Evolutionary conservation across 2,797 vertebrate genomes (phyloP).

Genomic region (Poecile montanus): DNA sequence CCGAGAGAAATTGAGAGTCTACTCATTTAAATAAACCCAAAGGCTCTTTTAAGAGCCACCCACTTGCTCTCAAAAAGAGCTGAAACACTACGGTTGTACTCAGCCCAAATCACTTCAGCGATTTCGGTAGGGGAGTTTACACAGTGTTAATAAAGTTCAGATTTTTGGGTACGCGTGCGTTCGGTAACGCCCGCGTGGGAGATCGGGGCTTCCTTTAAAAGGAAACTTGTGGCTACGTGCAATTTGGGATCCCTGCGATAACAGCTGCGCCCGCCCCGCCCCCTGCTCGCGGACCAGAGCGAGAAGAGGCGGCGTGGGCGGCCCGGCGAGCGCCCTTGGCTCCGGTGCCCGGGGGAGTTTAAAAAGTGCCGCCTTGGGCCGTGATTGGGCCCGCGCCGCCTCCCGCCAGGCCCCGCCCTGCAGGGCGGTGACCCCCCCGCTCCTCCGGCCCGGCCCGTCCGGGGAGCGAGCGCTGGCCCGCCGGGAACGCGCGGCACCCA

Average conservation of each 20-base stretch:
- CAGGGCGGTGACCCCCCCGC: not conserved
- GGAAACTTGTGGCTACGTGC: not conserved
- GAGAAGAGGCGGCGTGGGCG: fast-evolving
- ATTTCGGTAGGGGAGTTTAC: fast-evolving
- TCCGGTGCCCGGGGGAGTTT: not conserved
- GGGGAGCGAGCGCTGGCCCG: not conserved
- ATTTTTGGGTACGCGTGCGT: fast-evolving
- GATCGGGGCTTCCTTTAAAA: fast-evolving
- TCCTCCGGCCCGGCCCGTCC: too few relatives aligned
- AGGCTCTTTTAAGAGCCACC: conserved; percentile 36
- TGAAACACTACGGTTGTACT: fast-evolving
- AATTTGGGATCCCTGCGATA: not conserved
- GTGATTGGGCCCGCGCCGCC: not conserved
- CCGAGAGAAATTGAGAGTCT: not conserved
- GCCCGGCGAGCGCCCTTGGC: not conserved
- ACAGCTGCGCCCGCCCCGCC: not conserved
- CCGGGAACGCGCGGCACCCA: not conserved
- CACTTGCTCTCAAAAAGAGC: not conserved
- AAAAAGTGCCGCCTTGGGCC: not conserved
- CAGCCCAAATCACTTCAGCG: fast-evolving
- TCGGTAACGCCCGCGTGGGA: too few relatives aligned
- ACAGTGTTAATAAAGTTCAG: not conserved
- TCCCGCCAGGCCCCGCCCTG: not conserved
- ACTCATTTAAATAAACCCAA: conserved; percentile 2
- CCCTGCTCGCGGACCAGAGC: fast-evolving